Evolutionary conservation across 2,888 invertebrate species (phyloP).

Genomic region (Synergus laeviventris): DNA sequence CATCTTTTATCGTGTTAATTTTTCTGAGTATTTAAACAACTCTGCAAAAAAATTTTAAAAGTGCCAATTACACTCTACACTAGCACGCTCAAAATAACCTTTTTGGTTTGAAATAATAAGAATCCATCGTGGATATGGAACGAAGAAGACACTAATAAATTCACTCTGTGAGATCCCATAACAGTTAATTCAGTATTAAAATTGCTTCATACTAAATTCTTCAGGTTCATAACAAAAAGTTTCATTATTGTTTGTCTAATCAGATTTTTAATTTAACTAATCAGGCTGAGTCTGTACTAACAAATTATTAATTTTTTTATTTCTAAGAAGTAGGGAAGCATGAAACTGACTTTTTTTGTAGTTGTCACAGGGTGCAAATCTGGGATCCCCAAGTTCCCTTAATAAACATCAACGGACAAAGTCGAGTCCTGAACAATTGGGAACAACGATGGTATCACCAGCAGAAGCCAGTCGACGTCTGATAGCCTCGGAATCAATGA

Average conservation of each 20-base stretch:
- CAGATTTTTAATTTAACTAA: not conserved
- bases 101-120: not conserved
- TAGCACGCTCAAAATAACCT: not conserved
- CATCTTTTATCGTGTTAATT: not conserved
- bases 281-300: not conserved
- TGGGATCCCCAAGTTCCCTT: slow-evolving; percentile 65
- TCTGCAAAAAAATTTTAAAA: not conserved
- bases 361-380: slow-evolving; percentile 71
- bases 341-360: slow-evolving; percentile 47
- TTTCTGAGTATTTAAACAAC: not conserved
- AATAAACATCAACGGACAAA: slow-evolving; percentile 82
- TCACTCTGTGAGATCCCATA: not conserved
- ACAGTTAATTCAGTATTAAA: slow-evolving; percentile 26
- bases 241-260: not conserved
- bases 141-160: not conserved
- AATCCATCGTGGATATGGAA: not conserved
- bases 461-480: slow-evolving; percentile 76
- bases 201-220: slow-evolving; percentile 12
- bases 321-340: not conserved
- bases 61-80: not conserved
- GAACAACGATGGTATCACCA: slow-evolving; percentile 70
- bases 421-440: slow-evolving; percentile 81
- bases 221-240: not conserved
- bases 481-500: slow-evolving; percentile 81
- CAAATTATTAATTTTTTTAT: not conserved